Conservation (phyloP, 2,113 vertebrate genomes). For the Neoarius graeffei region DNA sequence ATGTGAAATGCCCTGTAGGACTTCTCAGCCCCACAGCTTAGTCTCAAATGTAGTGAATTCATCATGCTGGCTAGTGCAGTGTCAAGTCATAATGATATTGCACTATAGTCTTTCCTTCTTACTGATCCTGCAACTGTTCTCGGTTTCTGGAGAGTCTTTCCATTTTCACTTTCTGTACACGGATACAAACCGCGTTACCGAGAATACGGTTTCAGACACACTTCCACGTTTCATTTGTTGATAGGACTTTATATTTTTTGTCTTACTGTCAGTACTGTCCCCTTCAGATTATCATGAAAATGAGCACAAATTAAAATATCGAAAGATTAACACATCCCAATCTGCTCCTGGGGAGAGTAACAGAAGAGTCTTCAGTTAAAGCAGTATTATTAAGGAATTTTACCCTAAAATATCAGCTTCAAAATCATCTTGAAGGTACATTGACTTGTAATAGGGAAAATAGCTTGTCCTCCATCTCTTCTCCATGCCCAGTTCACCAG, state of each 20-base stretch:
- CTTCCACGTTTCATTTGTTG: background rate
- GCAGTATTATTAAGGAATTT: too few species aligned
- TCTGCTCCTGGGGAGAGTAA: background rate
- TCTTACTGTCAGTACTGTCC: background rate
- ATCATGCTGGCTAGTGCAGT: constrained; percentile 36
- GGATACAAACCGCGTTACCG: background rate
- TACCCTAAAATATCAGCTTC: too few species aligned
- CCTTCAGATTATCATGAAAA: background rate
- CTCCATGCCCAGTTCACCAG: too few species aligned
- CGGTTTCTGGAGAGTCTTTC: too few species aligned
- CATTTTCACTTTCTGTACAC: background rate
- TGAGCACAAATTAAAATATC: background rate
- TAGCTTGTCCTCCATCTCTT: too few species aligned
- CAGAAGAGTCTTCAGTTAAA: background rate
- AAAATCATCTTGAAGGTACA: too few species aligned
- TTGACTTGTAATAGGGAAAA: too few species aligned
- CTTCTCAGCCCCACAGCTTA: constrained; percentile 29
- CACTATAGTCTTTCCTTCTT: constrained; percentile 26
- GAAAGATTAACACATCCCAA: background rate
- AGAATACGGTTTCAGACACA: background rate
- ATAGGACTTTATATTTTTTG: background rate
- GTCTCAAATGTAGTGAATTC: constrained; percentile 45
- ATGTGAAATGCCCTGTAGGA: constrained; percentile 6
- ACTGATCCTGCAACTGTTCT: too few species aligned
- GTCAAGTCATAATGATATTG: constrained; percentile 38